Conservation (phyloP, 2,113 vertebrate genomes). For the Falco punctatus region DNA sequence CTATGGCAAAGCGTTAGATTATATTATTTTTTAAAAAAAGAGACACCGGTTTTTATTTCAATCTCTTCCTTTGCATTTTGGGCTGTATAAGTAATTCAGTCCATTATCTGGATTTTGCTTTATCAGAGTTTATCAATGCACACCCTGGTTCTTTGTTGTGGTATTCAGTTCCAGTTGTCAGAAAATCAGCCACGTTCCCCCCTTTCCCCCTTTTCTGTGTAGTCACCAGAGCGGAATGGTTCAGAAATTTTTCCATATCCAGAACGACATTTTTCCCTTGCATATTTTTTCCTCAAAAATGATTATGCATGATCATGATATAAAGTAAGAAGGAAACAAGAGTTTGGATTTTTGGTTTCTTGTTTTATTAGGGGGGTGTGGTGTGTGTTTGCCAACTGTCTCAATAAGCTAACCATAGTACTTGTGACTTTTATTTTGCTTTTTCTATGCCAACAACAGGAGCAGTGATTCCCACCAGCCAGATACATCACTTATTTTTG, state of each 20-base stretch:
- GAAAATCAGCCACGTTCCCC: neutral
- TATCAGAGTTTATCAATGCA: neutral
- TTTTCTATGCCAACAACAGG: neutral
- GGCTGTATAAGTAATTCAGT: neutral
- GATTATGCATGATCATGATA: neutral
- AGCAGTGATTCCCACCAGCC: neutral
- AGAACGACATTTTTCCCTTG: neutral
- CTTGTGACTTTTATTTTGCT: neutral
- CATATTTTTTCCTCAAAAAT: neutral
- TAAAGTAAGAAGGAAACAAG: neutral
- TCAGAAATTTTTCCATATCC: neutral
- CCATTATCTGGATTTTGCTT: neutral
- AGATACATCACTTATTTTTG: neutral
- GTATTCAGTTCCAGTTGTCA: neutral
- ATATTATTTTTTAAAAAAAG: neutral
- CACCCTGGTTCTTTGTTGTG: neutral
- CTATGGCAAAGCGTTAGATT: neutral
- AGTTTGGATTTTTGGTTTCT: neutral
- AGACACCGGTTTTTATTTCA: neutral
- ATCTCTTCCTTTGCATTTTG: neutral
- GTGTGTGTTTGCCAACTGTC: neutral
- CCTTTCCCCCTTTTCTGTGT: neutral
- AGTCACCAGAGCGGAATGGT: neutral
- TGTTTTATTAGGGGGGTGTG: neutral
- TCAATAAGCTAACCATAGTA: neutral